Evolutionary conservation across 2,797 vertebrate species (phyloP).

Genomic region (Scolopax rusticola): DNA sequence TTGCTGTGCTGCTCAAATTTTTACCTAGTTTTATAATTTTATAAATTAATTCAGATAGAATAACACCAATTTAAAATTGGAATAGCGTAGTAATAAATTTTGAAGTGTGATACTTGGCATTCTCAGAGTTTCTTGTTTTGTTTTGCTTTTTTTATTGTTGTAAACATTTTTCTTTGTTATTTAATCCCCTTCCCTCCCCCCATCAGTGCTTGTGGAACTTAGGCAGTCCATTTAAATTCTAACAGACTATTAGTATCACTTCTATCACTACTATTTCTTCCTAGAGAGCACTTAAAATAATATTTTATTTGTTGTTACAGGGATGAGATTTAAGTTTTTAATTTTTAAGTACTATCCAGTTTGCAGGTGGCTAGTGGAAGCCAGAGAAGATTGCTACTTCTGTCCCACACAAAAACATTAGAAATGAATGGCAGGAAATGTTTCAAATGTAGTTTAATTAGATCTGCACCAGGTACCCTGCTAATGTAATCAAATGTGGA

Average conservation of each 20-base stretch:
- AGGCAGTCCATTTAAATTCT: background rate
- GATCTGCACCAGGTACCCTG: slow-evolving; percentile 34
- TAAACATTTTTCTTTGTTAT: background rate
- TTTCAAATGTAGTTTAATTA: slow-evolving; percentile 41
- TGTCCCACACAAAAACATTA: background rate
- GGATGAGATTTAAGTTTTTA: background rate
- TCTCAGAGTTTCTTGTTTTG: background rate
- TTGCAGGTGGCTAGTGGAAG: background rate
- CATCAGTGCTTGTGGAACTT: background rate
- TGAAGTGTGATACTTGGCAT: background rate
- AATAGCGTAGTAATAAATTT: background rate
- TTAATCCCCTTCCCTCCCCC: background rate
- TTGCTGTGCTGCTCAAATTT: background rate
- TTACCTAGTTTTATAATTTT: background rate
- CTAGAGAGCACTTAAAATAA: background rate
- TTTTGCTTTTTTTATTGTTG: background rate
- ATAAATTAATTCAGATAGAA: background rate
- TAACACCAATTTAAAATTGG: background rate
- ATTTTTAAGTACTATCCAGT: background rate
- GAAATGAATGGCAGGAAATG: slow-evolving; percentile 56
- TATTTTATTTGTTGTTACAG: background rate
- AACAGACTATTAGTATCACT: background rate
- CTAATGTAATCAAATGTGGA: slow-evolving; percentile 48
- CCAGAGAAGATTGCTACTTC: background rate
- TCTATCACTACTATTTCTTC: background rate